phyloP scores from a whole-genome alignment of 2,888 invertebrate species.

The Tenodera sinensis region DNA sequence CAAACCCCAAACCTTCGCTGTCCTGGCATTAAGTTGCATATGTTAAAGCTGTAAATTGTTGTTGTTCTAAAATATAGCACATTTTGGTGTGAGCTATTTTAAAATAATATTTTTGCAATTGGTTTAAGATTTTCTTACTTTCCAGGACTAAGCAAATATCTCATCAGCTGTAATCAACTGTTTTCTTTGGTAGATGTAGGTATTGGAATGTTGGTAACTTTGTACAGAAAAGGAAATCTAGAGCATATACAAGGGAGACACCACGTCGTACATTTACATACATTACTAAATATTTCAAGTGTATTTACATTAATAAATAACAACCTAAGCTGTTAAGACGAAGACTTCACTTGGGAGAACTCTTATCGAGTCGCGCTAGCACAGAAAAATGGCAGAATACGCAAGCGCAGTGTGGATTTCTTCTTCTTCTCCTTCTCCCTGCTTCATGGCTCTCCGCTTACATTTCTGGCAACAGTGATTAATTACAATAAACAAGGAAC shows the following conservation, averaged over 20 bases:
- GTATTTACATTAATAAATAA: neutral
- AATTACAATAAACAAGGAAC: conserved; percentile 14
- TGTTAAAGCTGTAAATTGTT: neutral
- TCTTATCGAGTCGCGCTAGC: neutral
- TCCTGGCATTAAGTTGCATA: neutral
- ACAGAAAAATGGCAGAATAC: conserved; percentile 1
- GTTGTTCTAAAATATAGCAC: neutral
- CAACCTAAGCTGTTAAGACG: neutral
- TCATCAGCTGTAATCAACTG: neutral
- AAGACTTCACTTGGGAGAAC: neutral
- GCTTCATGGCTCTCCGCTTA: neutral
- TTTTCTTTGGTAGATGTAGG: neutral
- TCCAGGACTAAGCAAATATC: neutral
- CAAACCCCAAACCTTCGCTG: neutral
- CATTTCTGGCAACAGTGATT: neutral
- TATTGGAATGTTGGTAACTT: neutral
- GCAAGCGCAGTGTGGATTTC: neutral
- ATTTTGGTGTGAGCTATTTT: neutral
- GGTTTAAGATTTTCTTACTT: neutral
- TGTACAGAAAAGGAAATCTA: neutral
- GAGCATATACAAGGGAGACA: neutral
- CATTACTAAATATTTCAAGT: neutral
- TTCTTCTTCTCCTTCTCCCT: neutral
- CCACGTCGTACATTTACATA: neutral
- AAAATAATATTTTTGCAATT: neutral